Evolutionary conservation across 2,888 invertebrate genomes (phyloP).

Genomic region (Thelaira solivaga): DNA sequence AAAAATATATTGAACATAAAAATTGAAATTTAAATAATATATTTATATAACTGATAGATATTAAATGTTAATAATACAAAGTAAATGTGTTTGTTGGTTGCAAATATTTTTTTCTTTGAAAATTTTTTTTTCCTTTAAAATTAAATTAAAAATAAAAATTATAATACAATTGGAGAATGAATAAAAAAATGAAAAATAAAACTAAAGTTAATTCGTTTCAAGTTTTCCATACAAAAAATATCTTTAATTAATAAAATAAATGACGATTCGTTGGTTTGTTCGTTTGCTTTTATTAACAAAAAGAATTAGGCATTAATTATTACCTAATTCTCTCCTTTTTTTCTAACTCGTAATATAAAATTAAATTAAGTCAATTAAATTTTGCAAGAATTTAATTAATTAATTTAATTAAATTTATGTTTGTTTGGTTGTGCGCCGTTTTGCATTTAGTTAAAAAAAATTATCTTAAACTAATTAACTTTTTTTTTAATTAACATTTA

Average conservation of each 20-base stretch:
- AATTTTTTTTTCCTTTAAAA: not conserved
- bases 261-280: constrained; percentile 65
- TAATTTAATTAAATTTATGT: constrained; percentile 43
- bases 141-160: constrained; percentile 14
- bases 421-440: constrained; percentile 59
- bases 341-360: not conserved
- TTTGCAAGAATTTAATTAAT: not conserved
- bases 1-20: not conserved
- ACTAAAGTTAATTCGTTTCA: not conserved
- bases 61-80: too few species aligned
- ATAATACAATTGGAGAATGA: constrained; percentile 26
- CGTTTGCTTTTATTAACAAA: constrained; percentile 48
- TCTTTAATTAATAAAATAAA: constrained; percentile 1
- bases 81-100: too few species aligned
- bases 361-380: not conserved
- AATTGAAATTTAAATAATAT: too few species aligned
- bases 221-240: constrained; percentile 1
- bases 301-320: too few species aligned
- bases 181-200: not conserved
- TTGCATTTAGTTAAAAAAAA: not conserved
- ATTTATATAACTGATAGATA: too few species aligned
- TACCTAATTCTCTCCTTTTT: too few species aligned
- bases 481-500: not conserved
- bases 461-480: not conserved
- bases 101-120: constrained; percentile 10